Conservation (phyloP, 2,797 vertebrate genomes). For the Coluber constrictor region DNA sequence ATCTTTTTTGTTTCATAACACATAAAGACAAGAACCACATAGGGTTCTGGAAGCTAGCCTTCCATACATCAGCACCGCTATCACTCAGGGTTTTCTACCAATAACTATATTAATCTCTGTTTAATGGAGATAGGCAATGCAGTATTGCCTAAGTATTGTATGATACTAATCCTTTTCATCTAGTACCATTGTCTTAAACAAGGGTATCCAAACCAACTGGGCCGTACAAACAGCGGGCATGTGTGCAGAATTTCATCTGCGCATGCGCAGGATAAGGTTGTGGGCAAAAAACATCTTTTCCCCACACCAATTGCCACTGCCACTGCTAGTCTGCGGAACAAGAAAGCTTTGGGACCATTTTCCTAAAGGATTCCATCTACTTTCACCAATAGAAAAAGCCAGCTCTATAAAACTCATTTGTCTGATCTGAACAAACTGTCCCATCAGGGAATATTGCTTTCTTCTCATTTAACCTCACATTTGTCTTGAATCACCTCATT, state of each 20-base stretch:
- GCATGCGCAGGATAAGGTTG: background rate
- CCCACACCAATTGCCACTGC: background rate
- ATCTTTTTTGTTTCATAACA: background rate
- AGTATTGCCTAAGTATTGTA: background rate
- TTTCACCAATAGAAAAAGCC: background rate
- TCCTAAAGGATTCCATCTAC: background rate
- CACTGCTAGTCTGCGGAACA: background rate
- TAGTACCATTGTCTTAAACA: background rate
- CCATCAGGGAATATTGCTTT: background rate
- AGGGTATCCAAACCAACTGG: background rate
- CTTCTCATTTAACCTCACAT: background rate
- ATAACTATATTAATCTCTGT: background rate
- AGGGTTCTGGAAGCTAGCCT: background rate
- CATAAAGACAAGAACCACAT: background rate
- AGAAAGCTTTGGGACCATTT: background rate
- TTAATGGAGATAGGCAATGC: background rate
- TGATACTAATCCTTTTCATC: background rate
- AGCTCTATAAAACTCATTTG: background rate
- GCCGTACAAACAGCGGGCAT: background rate
- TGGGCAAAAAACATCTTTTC: background rate
- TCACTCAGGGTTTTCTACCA: background rate
- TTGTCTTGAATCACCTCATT: background rate
- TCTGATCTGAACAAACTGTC: background rate
- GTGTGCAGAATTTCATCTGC: background rate
- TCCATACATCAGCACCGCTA: background rate